Conservation (phyloP, 2,888 invertebrate genomes). For the Steinernema carpocapsae region DNA sequence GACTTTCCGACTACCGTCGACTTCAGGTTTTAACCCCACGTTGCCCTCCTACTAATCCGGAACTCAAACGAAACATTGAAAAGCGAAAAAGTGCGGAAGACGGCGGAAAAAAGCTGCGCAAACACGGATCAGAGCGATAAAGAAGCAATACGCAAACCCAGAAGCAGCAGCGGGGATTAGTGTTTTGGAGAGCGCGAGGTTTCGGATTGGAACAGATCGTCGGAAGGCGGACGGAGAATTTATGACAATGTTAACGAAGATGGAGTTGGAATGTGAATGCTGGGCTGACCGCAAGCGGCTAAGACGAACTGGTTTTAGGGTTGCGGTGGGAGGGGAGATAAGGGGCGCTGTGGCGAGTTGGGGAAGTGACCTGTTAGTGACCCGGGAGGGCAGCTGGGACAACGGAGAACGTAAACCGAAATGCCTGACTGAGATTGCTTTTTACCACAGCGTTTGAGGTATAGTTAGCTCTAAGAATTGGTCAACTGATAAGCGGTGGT, state of each 20-base stretch:
- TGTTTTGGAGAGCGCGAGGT: neutral
- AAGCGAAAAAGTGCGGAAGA: neutral
- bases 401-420: neutral
- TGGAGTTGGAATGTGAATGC: neutral
- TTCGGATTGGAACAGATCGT: neutral
- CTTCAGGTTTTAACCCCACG: slow-evolving; percentile 15
- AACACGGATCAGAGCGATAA: slow-evolving; percentile 22
- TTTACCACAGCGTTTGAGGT: no score
- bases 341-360: neutral
- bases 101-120: neutral
- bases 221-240: neutral
- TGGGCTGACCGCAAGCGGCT: neutral
- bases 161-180: neutral
- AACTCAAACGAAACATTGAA: neutral
- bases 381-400: slow-evolving; percentile 6
- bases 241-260: neutral
- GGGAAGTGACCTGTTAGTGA: neutral
- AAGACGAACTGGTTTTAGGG: neutral
- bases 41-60: neutral
- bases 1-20: neutral
- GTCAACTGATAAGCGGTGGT: no score
- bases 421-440: no score
- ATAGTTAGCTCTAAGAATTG: no score
- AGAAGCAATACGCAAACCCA: slow-evolving; percentile 17
- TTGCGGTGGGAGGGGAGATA: neutral